Evolutionary conservation across 2,888 invertebrate species (phyloP).

Genomic region (Ennomos quercinarius): DNA sequence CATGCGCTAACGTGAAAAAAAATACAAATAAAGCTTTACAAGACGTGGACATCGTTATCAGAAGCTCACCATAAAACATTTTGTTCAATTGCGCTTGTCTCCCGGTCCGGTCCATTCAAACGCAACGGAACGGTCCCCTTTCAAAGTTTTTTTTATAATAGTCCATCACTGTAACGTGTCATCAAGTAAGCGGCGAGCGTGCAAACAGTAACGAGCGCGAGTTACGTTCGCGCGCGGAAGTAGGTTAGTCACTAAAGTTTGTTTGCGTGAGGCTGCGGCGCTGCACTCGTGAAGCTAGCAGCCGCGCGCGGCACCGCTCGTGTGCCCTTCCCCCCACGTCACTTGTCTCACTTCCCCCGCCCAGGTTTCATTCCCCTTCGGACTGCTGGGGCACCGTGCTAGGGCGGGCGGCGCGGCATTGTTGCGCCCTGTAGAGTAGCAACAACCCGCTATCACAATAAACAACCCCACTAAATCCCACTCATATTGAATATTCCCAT

Average conservation of each 20-base stretch:
- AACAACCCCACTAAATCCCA: background rate
- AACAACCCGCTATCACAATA: slow-evolving; percentile 13
- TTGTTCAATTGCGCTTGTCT: slow-evolving; percentile 73
- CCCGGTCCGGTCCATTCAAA: slow-evolving; percentile 74
- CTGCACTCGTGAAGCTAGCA: slow-evolving; percentile 68
- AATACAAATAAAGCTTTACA: slow-evolving; percentile 65
- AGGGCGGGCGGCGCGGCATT: slow-evolving; percentile 28
- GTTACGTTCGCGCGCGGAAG: slow-evolving; percentile 82
- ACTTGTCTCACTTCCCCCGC: slow-evolving; percentile 54
- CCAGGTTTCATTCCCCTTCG: slow-evolving; percentile 78
- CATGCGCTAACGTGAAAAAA: slow-evolving; percentile 74
- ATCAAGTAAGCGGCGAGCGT: slow-evolving; percentile 60
- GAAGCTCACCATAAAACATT: slow-evolving; percentile 84
- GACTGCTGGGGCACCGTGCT: slow-evolving; percentile 38
- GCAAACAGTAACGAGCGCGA: slow-evolving; percentile 62
- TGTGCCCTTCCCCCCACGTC: slow-evolving; percentile 52
- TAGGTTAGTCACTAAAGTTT: slow-evolving; percentile 86
- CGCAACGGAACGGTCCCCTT: slow-evolving; percentile 52
- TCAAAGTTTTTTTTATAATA: slow-evolving; percentile 54
- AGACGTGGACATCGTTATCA: slow-evolving; percentile 64
- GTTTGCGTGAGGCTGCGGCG: slow-evolving; percentile 85
- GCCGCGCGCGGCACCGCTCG: slow-evolving; percentile 59
- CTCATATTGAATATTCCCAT: background rate
- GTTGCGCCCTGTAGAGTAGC: slow-evolving; percentile 18
- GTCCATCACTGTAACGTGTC: slow-evolving; percentile 76